These are phyloP conservation scores for Synchiropus splendidus DNA, from an alignment of 2,113 vertebrate species.

Conservation along the genomic window DNA sequence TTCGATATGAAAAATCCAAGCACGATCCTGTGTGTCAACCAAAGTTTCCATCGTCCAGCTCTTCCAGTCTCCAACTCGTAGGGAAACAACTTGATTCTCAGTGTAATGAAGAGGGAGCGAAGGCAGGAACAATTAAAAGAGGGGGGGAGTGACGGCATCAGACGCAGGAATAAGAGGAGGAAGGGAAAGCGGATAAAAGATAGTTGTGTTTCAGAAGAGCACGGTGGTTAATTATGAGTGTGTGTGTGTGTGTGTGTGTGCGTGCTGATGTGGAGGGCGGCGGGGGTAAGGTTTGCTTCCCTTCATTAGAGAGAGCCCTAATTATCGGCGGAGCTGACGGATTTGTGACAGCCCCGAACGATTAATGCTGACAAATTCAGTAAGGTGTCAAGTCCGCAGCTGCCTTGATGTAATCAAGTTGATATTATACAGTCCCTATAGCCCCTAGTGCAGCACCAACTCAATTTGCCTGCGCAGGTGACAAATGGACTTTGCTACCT, in stretches of 20 bases:
- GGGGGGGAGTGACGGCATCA: conserved; percentile 38
- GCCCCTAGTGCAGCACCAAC: conserved; percentile 61
- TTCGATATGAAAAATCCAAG: no score
- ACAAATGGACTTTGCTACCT: conserved; percentile 99
- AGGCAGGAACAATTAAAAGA: conserved; percentile 71
- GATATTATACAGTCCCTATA: conserved; percentile 99
- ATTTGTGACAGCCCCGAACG: conserved; percentile 99
- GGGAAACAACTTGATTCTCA: conserved; percentile 35
- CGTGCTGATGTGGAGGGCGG: conserved; percentile 4
- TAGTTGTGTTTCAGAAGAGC: conserved; percentile 73
- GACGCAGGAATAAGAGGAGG: conserved; percentile 40
- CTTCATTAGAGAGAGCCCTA: conserved; percentile 99
- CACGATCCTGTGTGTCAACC: no score
- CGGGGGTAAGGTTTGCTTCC: conserved; percentile 71
- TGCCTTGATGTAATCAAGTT: conserved; percentile 99
- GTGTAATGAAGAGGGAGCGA: no score
- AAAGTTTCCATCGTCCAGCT: no score
- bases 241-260: conserved; percentile 12
- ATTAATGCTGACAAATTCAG: conserved; percentile 99
- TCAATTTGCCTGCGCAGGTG: conserved; percentile 82
- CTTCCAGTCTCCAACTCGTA: no score
- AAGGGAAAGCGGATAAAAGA: conserved; percentile 37
- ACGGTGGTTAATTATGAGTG: conserved; percentile 81
- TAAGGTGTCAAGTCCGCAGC: conserved; percentile 99
- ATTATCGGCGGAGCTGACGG: conserved; percentile 99